phyloP scores from a whole-genome alignment of 2,113 vertebrate genomes.

The Abramis brama region DNA sequence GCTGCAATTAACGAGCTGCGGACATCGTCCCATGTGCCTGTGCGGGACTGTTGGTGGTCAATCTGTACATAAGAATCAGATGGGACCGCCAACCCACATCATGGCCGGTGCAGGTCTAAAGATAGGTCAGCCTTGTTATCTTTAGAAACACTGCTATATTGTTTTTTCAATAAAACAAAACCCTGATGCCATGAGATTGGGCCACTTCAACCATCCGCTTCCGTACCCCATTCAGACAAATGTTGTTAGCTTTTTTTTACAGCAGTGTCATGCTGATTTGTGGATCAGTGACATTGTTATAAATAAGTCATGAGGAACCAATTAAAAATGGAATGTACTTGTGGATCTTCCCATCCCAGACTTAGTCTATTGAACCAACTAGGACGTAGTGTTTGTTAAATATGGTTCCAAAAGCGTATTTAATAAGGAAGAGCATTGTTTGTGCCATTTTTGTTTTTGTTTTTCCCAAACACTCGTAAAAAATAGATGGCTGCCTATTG shows the following conservation, averaged over 20 bases:
- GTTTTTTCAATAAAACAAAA: background rate
- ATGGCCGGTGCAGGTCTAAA: conserved; percentile 27
- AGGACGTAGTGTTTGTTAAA: conserved; percentile 22
- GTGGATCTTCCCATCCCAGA: conserved; percentile 48
- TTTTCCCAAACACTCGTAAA: background rate
- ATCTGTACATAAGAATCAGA: background rate
- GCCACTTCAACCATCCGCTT: conserved; percentile 6
- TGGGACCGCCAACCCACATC: conserved; percentile 11
- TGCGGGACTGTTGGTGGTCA: conserved; percentile 9
- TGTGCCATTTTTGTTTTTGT: background rate
- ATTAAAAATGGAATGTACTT: conserved; percentile 57
- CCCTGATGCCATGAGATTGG: background rate
- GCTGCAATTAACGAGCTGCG: conserved; percentile 37
- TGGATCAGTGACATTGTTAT: conserved; percentile 58
- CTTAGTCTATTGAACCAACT: conserved; percentile 36
- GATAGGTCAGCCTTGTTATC: conserved; percentile 43
- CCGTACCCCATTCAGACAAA: conserved; percentile 32
- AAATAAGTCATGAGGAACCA: conserved; percentile 62
- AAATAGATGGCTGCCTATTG: conserved; percentile 31
- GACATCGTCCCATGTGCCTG: background rate
- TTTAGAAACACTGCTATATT: conserved; percentile 47
- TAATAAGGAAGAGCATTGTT: conserved; percentile 23
- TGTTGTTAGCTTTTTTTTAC: conserved; percentile 27
- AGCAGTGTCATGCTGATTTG: conserved; percentile 48
- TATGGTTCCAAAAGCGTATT: conserved; percentile 26